Percentiles rank a stretch among this genome's conserved stretches.
phyloP scores from a whole-genome alignment of 2,113 vertebrate species.

The Mobula hypostoma region DNA sequence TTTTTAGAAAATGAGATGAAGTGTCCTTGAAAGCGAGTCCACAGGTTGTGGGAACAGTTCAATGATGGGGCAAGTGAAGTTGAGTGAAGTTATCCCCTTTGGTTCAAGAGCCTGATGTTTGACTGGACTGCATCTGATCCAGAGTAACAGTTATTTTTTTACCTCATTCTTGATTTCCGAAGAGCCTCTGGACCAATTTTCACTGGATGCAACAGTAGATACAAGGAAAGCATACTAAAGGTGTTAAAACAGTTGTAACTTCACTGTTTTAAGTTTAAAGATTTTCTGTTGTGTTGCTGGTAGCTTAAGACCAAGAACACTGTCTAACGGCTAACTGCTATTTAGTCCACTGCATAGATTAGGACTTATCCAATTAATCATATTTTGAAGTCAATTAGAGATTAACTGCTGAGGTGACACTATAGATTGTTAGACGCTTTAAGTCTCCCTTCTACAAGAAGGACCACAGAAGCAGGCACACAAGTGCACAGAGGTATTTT shows the following conservation, averaged over 20 bases:
- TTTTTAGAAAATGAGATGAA: too few species aligned
- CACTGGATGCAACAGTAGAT: too few species aligned
- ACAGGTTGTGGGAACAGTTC: too few species aligned
- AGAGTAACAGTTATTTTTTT: too few species aligned
- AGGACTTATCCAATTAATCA: not conserved
- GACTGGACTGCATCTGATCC: too few species aligned
- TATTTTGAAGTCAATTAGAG: not conserved
- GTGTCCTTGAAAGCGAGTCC: too few species aligned
- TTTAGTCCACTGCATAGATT: not conserved
- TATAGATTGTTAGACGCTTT: not conserved
- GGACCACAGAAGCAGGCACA: not conserved
- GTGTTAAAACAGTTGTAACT: not conserved
- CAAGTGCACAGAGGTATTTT: not conserved
- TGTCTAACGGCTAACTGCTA: not conserved
- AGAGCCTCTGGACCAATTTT: too few species aligned
- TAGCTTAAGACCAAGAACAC: not conserved
- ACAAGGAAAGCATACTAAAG: too few species aligned
- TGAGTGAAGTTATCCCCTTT: too few species aligned
- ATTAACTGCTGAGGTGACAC: not conserved
- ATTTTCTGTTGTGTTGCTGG: not conserved
- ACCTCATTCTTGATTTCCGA: too few species aligned
- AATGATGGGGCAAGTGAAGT: too few species aligned
- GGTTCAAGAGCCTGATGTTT: too few species aligned
- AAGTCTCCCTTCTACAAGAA: not conserved
- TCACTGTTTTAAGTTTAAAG: not conserved